Conservation (phyloP, 2,113 vertebrate species). For the Cromileptes altivelis region DNA sequence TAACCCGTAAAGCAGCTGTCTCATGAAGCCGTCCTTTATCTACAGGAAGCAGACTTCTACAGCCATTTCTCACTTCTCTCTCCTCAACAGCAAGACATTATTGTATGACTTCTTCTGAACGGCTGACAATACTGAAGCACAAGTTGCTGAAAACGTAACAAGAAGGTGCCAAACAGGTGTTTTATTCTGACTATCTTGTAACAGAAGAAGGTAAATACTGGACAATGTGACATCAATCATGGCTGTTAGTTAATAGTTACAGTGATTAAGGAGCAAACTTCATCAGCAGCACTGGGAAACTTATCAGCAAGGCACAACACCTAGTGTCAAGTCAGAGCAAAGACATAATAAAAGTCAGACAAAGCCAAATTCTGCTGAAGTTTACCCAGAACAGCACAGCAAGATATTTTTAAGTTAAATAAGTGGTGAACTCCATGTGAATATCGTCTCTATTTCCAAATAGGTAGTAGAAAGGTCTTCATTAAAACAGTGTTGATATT, state of each 20-base stretch:
- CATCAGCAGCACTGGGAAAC: not conserved
- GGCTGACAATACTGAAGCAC: constrained; percentile 1
- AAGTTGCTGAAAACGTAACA: not conserved
- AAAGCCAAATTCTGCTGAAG: not conserved
- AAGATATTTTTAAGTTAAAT: not conserved
- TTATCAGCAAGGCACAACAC: not conserved
- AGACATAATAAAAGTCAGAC: not conserved
- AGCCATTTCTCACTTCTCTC: not conserved
- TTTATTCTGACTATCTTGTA: not conserved
- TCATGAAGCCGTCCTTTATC: not conserved
- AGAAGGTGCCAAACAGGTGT: not conserved
- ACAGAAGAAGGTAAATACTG: not conserved
- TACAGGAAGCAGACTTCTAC: not conserved
- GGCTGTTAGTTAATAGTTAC: not conserved
- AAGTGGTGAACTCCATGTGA: not conserved
- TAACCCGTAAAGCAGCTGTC: not conserved
- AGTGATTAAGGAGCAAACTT: not conserved
- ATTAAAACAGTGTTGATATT: not conserved
- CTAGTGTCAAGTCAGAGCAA: not conserved
- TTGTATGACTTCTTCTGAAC: constrained; percentile 7
- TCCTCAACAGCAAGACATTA: not conserved
- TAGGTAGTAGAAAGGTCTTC: not conserved
- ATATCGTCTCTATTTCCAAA: not conserved
- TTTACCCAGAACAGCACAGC: not conserved
- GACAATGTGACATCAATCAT: not conserved